Evolutionary conservation across 1,140 invertebrate genomes (phyloP).

Genomic region (fruit fly (Drosophila melanogaster)): Release_6_plus_ISO1_MT NT_033777.3:18963001-18963500

Average conservation of each 20-base stretch:
- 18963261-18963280: not conserved
- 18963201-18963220: constrained; percentile 73
- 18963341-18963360: constrained; percentile 67
- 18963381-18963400: constrained; percentile 32
- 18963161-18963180: constrained; percentile 78
- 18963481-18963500: constrained; percentile 40
- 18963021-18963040: not conserved
- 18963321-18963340: constrained; percentile 37
- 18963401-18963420: constrained; percentile 30
- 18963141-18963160: constrained; percentile 67
- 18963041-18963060: constrained; percentile 25
- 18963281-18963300: constrained; percentile 12
- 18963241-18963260: not conserved
- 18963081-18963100: constrained; percentile 81
- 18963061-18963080: constrained; percentile 80
- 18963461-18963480: constrained; percentile 28
- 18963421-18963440: constrained; percentile 40
- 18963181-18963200: constrained; percentile 71
- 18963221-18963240: constrained; percentile 56
- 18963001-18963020: too few species aligned
- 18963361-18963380: constrained; percentile 29
- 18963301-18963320: constrained; percentile 62
- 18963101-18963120: constrained; percentile 55
- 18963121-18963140: constrained; percentile 17
- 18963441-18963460: constrained; percentile 44